Conservation (phyloP, 2,888 invertebrate species). For the Lagria hirta region DNA sequence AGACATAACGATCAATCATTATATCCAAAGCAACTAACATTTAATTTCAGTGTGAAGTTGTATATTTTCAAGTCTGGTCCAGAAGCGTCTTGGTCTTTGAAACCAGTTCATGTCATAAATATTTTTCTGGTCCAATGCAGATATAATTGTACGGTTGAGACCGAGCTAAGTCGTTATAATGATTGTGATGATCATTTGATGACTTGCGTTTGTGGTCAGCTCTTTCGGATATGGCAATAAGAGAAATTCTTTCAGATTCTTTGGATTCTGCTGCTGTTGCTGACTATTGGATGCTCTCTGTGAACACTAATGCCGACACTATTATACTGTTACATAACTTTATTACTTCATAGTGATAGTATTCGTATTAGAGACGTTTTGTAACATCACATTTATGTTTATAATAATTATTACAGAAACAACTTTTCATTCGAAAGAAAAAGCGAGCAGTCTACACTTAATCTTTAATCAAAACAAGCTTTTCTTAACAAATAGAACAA, state of each 20-base stretch:
- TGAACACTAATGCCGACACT: not conserved
- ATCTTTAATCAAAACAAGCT: no score
- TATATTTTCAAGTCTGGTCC: conserved; percentile 34
- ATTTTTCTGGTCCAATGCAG: conserved; percentile 36
- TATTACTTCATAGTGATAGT: no score
- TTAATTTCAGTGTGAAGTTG: conserved; percentile 42
- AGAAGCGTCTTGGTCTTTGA: conserved; percentile 31
- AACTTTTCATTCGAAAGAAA: no score
- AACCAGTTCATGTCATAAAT: conserved; percentile 19
- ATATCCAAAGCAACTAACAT: conserved; percentile 40
- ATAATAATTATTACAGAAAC: no score
- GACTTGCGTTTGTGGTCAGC: conserved; percentile 41
- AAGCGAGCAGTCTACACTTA: no score
- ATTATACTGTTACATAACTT: no score
- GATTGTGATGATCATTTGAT: conserved; percentile 45
- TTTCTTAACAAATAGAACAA: no score
- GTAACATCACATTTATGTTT: no score
- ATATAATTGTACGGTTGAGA: conserved; percentile 43
- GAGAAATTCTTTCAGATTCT: conserved; percentile 37
- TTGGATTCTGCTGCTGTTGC: conserved; percentile 24
- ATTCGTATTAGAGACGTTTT: no score
- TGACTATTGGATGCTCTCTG: not conserved
- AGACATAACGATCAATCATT: conserved; percentile 47
- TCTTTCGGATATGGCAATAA: conserved; percentile 34
- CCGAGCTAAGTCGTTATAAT: conserved; percentile 44